These are phyloP conservation scores for Macropodus opercularis DNA, from an alignment of 2,797 vertebrate genomes.

Conservation along the genomic window DNA sequence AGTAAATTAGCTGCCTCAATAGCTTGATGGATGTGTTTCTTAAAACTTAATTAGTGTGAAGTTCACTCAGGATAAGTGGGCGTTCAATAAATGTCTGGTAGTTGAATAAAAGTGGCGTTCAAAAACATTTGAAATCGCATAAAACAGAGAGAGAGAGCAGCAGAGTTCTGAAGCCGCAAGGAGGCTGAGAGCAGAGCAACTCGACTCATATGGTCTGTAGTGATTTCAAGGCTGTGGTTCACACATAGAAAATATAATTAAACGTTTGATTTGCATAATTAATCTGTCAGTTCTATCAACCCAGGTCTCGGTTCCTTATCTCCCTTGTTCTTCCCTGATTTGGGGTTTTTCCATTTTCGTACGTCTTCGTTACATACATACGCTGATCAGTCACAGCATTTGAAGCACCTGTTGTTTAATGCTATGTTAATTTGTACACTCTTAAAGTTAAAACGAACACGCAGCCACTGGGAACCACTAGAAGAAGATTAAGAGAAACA, in stretches of 20 bases:
- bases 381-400: no score
- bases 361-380: neutral
- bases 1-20: conserved; percentile 79
- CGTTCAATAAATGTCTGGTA: conserved; percentile 81
- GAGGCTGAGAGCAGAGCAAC: conserved; percentile 21
- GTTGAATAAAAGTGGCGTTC: conserved; percentile 77
- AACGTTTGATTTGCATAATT: neutral
- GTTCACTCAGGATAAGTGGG: conserved; percentile 82
- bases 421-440: no score
- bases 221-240: neutral
- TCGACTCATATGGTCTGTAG: neutral
- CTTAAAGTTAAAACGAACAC: no score
- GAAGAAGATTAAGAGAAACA: no score
- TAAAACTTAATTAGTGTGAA: conserved; percentile 85
- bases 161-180: conserved; percentile 16
- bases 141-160: conserved; percentile 42
- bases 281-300: neutral
- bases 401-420: no score
- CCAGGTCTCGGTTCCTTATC: neutral
- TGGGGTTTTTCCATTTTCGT: neutral
- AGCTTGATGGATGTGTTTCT: conserved; percentile 84
- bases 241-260: neutral
- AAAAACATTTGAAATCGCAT: conserved; percentile 72
- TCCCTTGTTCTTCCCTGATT: neutral
- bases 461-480: no score